phyloP scores from a whole-genome alignment of 2,888 invertebrate species.

The Drepanosiphum platanoidis region DNA sequence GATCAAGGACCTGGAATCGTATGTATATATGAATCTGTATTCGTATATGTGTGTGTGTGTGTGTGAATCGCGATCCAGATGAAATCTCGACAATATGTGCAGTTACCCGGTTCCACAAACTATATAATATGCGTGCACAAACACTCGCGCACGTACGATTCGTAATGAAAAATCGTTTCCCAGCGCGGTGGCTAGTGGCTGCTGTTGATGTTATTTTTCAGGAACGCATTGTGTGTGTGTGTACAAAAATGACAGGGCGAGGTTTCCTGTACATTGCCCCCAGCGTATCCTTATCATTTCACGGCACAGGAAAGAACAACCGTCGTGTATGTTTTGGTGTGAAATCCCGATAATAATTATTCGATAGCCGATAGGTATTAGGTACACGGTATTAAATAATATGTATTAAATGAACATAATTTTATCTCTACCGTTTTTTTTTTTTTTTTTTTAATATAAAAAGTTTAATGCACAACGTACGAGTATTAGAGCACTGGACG shows the following conservation, averaged over 20 bases:
- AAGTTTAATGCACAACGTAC: neutral
- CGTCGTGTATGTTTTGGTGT: constrained; percentile 47
- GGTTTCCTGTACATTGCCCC: constrained; percentile 54
- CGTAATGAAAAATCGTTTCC: neutral
- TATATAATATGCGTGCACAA: neutral
- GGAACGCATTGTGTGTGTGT: neutral
- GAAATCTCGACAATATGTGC: constrained; percentile 31
- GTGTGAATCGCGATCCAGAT: constrained; percentile 35
- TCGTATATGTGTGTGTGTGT: neutral
- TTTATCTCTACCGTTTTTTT: neutral
- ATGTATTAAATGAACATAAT: neutral
- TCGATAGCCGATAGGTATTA: neutral
- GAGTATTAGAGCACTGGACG: neutral
- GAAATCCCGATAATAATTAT: constrained; percentile 35
- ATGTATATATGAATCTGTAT: neutral
- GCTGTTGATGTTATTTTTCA: neutral
- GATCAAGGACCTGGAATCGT: neutral
- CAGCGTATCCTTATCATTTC: constrained; percentile 33
- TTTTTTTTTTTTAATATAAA: neutral
- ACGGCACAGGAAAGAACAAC: constrained; percentile 31
- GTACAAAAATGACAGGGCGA: constrained; percentile 39
- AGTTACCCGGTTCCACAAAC: neutral
- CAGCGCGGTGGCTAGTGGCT: neutral
- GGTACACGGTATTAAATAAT: neutral
- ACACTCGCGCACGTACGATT: constrained; percentile 22